Evolutionary conservation across 2,113 vertebrate genomes (phyloP).

Genomic region (Grammatotria lemairii): DNA sequence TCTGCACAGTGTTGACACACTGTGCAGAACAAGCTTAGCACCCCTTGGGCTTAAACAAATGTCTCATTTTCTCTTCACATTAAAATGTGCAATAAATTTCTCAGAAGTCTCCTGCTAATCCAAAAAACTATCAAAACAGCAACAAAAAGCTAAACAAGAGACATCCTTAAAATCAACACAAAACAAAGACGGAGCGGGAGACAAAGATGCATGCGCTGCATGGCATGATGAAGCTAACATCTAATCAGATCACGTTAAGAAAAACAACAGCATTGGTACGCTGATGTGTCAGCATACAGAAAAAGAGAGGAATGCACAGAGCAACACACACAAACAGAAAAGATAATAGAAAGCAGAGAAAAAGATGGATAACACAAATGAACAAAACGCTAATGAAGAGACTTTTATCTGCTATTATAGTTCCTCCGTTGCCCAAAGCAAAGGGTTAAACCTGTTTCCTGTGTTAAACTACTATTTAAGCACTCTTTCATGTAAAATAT

Average conservation of each 20-base stretch:
- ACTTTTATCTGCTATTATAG: constrained; percentile 11
- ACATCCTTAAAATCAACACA: constrained; percentile 21
- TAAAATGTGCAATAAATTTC: constrained; percentile 28
- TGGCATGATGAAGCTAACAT: background rate
- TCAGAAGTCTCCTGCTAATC: background rate
- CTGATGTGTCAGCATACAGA: background rate
- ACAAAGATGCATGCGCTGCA: background rate
- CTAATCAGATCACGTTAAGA: constrained; percentile 13
- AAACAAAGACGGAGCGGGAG: background rate
- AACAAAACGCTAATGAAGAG: background rate
- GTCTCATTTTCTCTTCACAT: constrained; percentile 41
- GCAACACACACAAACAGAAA: background rate
- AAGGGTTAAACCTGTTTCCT: constrained; percentile 68
- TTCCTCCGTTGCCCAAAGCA: constrained; percentile 52
- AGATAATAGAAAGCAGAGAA: background rate
- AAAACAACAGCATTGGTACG: background rate
- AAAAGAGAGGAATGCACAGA: background rate
- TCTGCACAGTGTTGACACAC: constrained; percentile 27
- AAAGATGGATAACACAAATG: background rate
- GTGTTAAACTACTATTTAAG: constrained; percentile 66
- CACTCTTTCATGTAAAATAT: constrained; percentile 70
- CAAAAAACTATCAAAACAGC: background rate
- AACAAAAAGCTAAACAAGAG: background rate
- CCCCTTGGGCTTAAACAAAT: constrained; percentile 53
- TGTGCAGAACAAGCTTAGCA: constrained; percentile 39